Base-by-base conservation (phyloP, 1,140 invertebrate species). In the Drosophila ercepeae region DNA sequence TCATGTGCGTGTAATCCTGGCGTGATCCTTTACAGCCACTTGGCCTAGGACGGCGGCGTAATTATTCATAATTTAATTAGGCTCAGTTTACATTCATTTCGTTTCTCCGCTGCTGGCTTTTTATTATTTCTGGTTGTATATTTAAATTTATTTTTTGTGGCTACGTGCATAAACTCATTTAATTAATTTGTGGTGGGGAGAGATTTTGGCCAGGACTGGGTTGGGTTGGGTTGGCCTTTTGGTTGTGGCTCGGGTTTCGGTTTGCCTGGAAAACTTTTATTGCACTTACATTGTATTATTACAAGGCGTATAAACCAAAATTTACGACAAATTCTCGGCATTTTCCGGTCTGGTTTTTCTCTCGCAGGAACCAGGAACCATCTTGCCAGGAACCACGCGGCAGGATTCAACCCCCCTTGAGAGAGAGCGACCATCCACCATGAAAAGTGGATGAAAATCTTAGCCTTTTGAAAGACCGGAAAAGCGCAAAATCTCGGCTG, bases 61-160 rank as follows among this genome's bases (percentile, higher is more conserved):
- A 90, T 90, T 90, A 90, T 90, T 90, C 88, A 90, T 90, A 90
- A 90, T 90, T 90, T 90, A 90, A 90, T 90, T 88, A 90, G 88
- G 78, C 77, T 88, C 82, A 88, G 82, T 82, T 88, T 88, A 88
- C 82, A 88, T 88, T 82, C 74, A 53, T 61, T 72, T 45, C 60
- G 19, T 39, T 63, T 55, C 55, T 68, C 57, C 57, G 55, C 60
- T 44, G 57, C 65, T 58, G 51, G 72, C 44, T 71, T 65, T 53
- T 53, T 49, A 60, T 77, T 73, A 83, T 76, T 89, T 83, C 70
- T 79, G 67, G 55, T 72, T 55, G 39, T 55, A 52, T 42, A 58
- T 58, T 75, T 68, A 50, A 78, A 73, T 65, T 67, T n/a, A n/a
- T 69, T 53, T 64, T 58, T 82, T 13, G n/a, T 14, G 36, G 36